Evolutionary conservation across 2,888 invertebrate genomes (phyloP).

Genomic region (Philereme vetulata): DNA sequence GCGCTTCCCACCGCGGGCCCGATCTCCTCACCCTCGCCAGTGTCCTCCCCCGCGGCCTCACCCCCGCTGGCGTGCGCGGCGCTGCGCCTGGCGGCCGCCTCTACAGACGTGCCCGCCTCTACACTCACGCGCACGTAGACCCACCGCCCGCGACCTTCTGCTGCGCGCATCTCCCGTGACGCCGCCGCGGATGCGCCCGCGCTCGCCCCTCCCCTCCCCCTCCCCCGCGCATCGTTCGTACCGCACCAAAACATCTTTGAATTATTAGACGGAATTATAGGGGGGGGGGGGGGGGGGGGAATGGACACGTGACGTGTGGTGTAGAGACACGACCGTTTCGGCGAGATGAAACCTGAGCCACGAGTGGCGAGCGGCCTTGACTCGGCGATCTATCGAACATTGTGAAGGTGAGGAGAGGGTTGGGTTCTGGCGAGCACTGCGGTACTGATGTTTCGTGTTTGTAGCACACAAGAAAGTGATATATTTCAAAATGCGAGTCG

Average conservation of each 20-base stretch:
- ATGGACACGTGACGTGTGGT: no score
- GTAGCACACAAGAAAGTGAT: neutral
- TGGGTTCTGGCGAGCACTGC: neutral
- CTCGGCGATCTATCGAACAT: no score
- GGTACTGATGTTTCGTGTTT: neutral
- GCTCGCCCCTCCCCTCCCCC: neutral
- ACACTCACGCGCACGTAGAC: conserved; percentile 46
- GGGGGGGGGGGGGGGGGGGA: no score
- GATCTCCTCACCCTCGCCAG: conserved; percentile 76
- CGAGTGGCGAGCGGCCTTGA: neutral
- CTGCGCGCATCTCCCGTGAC: neutral
- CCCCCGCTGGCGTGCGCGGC: conserved; percentile 62
- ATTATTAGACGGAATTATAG: no score
- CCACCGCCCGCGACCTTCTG: neutral
- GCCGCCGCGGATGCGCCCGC: no score
- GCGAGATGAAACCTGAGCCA: neutral
- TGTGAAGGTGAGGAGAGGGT: neutral
- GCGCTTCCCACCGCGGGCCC: conserved; percentile 1
- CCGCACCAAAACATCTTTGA: no score
- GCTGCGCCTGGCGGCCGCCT: conserved; percentile 66
- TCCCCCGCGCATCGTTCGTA: neutral
- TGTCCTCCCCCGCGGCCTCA: conserved; percentile 50
- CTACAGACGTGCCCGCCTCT: conserved; percentile 44
- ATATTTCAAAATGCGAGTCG: conserved; percentile 15
- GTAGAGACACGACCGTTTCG: no score